These are phyloP conservation scores for Epiblema foenella DNA, from an alignment of 2,888 invertebrate species.

Conservation along the genomic window DNA sequence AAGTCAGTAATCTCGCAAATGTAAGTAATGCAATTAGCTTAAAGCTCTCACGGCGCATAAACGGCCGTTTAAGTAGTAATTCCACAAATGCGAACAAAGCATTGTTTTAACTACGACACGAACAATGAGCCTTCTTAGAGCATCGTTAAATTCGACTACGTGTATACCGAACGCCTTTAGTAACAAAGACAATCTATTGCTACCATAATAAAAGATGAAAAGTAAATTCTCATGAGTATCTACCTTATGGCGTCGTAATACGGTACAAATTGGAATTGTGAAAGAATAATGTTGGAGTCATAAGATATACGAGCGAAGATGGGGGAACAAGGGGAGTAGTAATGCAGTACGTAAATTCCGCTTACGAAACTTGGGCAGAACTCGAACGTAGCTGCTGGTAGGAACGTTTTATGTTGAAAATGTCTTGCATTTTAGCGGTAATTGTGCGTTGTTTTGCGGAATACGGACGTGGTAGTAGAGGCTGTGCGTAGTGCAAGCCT, in stretches of 20 bases:
- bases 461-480: constrained; percentile 24
- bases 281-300: constrained; percentile 33
- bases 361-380: constrained; percentile 27
- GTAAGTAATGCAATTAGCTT: constrained; percentile 39
- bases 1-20: constrained; percentile 26
- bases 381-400: constrained; percentile 4
- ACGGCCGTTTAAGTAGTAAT: constrained; percentile 40
- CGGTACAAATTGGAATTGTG: constrained; percentile 20
- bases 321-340: constrained; percentile 47
- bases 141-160: constrained; percentile 43
- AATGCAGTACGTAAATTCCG: constrained; percentile 51
- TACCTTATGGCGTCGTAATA: constrained; percentile 9
- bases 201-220: constrained; percentile 38
- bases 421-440: constrained; percentile 23
- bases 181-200: constrained; percentile 42
- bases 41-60: constrained; percentile 40
- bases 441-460: constrained; percentile 24
- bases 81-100: constrained; percentile 40
- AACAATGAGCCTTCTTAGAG: constrained; percentile 41
- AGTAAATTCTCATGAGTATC: constrained; percentile 9
- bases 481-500: constrained; percentile 58
- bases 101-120: constrained; percentile 26
- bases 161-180: constrained; percentile 27
- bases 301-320: constrained; percentile 37
- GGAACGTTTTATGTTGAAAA: neutral